phyloP scores from a whole-genome alignment of 2,113 vertebrate species.

The Perccottus glenii region DNA sequence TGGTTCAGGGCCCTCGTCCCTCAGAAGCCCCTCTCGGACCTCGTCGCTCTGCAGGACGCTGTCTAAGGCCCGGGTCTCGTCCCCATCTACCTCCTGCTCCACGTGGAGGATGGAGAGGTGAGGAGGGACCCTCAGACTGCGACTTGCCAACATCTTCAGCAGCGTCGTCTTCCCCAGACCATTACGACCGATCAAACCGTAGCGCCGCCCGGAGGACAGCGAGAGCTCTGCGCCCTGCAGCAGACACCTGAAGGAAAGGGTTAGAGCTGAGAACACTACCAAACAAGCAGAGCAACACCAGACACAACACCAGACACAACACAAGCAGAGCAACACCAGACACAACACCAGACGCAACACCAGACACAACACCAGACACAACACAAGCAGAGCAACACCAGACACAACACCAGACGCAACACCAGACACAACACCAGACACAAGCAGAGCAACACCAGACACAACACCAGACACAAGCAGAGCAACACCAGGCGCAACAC shows the following conservation, averaged over 20 bases:
- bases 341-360: too few species aligned
- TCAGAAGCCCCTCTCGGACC: conserved; percentile 84
- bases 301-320: too few species aligned
- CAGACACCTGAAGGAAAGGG: conserved; percentile 81
- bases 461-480: too few species aligned
- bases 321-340: too few species aligned
- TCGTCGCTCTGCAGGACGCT: conserved; percentile 94
- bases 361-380: too few species aligned
- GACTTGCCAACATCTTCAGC: conserved; percentile 94
- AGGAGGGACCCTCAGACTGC: conserved; percentile 87
- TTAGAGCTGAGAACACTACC: too few species aligned
- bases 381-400: too few species aligned
- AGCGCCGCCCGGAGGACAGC: conserved; percentile 88
- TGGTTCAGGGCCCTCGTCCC: conserved; percentile 84
- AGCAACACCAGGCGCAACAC: too few species aligned
- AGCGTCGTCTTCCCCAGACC: conserved; percentile 96
- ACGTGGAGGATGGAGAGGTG: conserved; percentile 97
- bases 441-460: too few species aligned
- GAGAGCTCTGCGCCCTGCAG: conserved; percentile 91
- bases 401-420: too few species aligned
- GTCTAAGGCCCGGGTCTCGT: conserved; percentile 88
- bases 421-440: too few species aligned
- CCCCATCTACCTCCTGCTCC: conserved; percentile 96
- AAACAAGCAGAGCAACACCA: too few species aligned
- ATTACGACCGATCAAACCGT: conserved; percentile 93